Base-by-base conservation (phyloP, 2,888 invertebrate species). In the Pyrgus malvae region DNA sequence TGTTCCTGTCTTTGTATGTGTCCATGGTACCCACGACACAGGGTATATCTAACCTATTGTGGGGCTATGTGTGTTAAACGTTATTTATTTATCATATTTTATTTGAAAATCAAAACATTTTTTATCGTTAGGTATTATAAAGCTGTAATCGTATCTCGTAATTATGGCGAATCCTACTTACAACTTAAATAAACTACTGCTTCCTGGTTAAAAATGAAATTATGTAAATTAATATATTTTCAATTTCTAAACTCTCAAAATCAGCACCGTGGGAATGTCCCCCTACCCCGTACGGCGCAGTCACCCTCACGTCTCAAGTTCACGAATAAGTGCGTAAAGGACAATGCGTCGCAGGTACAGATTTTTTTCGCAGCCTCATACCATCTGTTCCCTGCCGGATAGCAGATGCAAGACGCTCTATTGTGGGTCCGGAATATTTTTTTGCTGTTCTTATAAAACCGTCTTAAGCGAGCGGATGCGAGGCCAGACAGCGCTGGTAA, bases 321-420 rank as follows among this genome's bases (percentile, higher is more conserved):
- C 70, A 80, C 70, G 68, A 74, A 74, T 70, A 73, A 76, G 76
- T 78, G 71, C 44, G 51, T 69, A 66, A 56, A 54, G 61, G 55
- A 68, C 70, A 70, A 69, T 64, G 69, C 68, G 66, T 59, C 14
- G 9, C 83, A 84, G 84, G 84, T 84, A 84, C 76, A 70, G 73
- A 74, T 83, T 83, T 83, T 80, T 80, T 83, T 72, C 61, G 25
- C 45, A 55, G 46, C 63, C 59, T 65, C 66, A 61, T 67, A 70
- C 72, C 85, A 85, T 81, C 85, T 84, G 84, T 76, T 67, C 72
- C 68, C 69, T 68, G 70, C 76, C 76, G 80, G 78, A 77, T 72
- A 74, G 84, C 86, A 86, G 86, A 84, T 86, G 86, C 73, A 73
- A 77, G 72, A 67, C 72, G 69, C 61, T 59, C 74, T 75, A 76